Evolutionary conservation across 64 coral and sea anemone genomes (phyloP).

Genomic region (Pocillopora damicornis): DNA sequence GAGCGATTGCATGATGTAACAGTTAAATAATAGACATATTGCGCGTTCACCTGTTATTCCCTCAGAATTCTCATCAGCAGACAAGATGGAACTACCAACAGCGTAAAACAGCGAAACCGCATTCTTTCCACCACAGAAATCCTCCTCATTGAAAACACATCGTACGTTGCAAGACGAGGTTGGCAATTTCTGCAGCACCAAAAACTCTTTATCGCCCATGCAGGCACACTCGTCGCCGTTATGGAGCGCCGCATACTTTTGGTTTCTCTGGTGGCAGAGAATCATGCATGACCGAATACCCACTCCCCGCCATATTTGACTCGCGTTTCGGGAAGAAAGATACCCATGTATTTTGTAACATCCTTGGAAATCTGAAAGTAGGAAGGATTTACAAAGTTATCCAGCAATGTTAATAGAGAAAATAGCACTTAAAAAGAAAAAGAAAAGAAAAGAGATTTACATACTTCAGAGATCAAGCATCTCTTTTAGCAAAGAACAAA

Average conservation of each 20-base stretch:
- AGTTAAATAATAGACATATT: too few species aligned
- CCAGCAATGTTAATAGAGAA: too few species aligned
- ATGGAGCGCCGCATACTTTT: constrained; percentile 56
- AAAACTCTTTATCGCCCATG: constrained; percentile 23
- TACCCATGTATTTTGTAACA: constrained; percentile 67
- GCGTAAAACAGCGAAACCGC: constrained; percentile 57
- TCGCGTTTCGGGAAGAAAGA: constrained; percentile 46
- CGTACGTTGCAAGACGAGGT: constrained; percentile 37
- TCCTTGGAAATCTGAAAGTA: constrained; percentile 58
- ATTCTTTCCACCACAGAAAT: constrained; percentile 52
- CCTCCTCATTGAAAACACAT: constrained; percentile 37
- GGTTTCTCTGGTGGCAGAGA: constrained; percentile 51
- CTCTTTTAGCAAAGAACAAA: too few species aligned
- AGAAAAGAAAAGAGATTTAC: not conserved
- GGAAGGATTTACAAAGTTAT: too few species aligned
- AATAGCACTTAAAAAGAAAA: too few species aligned
- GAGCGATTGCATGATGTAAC: too few species aligned
- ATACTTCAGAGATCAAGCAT: too few species aligned
- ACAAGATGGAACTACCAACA: constrained; percentile 25
- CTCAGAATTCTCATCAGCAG: constrained; percentile 32
- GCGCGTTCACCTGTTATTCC: constrained; percentile 35
- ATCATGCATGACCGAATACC: constrained; percentile 70
- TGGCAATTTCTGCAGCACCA: constrained; percentile 24
- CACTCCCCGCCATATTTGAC: constrained; percentile 53
- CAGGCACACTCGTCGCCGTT: constrained; percentile 75